phyloP scores from a whole-genome alignment of 1,140 invertebrate species.

The Drosophila baimaii region DNA sequence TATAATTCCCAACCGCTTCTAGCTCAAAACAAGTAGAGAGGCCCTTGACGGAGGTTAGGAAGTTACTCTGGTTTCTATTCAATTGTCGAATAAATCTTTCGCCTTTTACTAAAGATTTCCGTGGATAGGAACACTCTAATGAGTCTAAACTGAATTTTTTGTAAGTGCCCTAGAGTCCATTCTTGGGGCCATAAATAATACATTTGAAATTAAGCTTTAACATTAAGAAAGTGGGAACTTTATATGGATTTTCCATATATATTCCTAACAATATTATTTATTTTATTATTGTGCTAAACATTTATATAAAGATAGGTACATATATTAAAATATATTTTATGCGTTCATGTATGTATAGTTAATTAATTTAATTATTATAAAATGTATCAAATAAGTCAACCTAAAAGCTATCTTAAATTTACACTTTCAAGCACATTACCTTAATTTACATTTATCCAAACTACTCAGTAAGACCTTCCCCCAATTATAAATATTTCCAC shows the following conservation, averaged over 20 bases:
- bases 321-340: too few species aligned
- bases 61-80: conserved; percentile 79
- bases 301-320: too few species aligned
- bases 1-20: conserved; percentile 3
- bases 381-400: neutral
- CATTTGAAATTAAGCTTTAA: neutral
- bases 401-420: neutral
- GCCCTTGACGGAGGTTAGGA: neutral
- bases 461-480: neutral
- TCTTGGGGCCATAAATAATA: conserved; percentile 2
- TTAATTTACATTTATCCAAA: neutral
- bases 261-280: too few species aligned
- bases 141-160: conserved; percentile 37
- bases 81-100: conserved; percentile 85
- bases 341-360: too few species aligned
- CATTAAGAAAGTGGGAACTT: too few species aligned
- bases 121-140: conserved; percentile 84
- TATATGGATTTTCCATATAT: too few species aligned
- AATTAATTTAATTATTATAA: too few species aligned
- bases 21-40: neutral
- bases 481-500: conserved; percentile 14
- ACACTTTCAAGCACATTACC: neutral
- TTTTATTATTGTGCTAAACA: too few species aligned
- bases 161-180: neutral
- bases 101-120: conserved; percentile 86